Base-by-base conservation (phyloP, 2,888 invertebrate genomes). In the Mamestra brassicae region DNA sequence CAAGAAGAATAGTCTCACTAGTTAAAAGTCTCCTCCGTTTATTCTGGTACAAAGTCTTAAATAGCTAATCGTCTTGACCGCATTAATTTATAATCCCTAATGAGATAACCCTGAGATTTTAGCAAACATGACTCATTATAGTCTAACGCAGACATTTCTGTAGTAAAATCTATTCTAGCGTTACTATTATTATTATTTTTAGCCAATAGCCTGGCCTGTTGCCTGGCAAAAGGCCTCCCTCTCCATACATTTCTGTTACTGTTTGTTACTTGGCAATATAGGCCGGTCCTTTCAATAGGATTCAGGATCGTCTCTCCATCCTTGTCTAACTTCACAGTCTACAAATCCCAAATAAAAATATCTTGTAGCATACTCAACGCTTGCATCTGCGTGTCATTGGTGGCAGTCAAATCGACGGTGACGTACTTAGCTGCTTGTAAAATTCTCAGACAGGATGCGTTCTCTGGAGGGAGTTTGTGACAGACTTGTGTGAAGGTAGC, bases 331-430 rank as follows among this genome's bases (percentile, higher is more conserved):
- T 61, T 8, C 3, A n/a, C 10, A 34, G 15, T 34, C 89, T 86
- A 96, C 90, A 95, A 87, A 73, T 96, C 95, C 94, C 95, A 96
- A 75, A 96, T 93, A 88, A 97, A 96, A 85, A 97, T 94, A 77
- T 96, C 94, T 80, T 96, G 96, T 8, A 97, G 85, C 91, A 96
- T 95, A 71, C 90, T 91, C 74, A 96, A 84, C 0, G 95, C 87
- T 63, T 95, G 95, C 50, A 91, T 87, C 72, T 97, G 96, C 0
- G 88, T 81, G 7, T 96, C 95, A 47, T 86, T 92, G 1, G 73
- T 78, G 1, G 95, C 92, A 11, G 87, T 90, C 66, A 97, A 83
- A 69, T 96, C 95, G 3, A 96, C 92, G 0, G 96, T 96, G n/a
- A 97, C 94, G 71, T 95, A 93, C 85, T 96, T 96, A 2, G 97